Percentiles rank a stretch among this genome's conserved stretches.
Evolutionary conservation across 2,113 vertebrate species (phyloP).

Genomic region (Ochotona curzoniae): DNA sequence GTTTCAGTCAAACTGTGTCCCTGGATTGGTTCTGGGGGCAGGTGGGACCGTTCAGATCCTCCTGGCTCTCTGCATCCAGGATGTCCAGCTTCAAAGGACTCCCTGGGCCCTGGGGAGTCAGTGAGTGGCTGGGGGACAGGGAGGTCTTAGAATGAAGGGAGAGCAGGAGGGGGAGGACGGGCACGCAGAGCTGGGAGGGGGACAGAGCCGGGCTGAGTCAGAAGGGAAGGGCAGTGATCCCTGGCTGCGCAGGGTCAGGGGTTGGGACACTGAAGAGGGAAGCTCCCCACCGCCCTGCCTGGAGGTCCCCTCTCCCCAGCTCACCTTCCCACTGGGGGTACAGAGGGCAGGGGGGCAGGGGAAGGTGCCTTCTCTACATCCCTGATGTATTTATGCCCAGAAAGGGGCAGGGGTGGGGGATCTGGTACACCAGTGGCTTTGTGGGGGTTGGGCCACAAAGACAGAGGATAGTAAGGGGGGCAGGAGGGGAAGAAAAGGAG

Average conservation of each 20-base stretch:
- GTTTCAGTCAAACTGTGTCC: not conserved
- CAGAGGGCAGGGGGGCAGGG: too few relatives aligned
- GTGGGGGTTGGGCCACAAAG: not conserved
- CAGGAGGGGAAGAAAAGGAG: not conserved
- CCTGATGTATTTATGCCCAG: not conserved
- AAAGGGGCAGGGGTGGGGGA: not conserved
- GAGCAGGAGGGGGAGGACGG: not conserved
- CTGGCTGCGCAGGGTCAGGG: rapidly evolving
- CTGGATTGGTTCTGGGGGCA: not conserved
- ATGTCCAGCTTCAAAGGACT: not conserved
- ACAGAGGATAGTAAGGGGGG: not conserved
- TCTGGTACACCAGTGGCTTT: not conserved
- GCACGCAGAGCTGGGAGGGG: too few relatives aligned
- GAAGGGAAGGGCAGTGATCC: not conserved
- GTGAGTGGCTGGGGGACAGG: not conserved
- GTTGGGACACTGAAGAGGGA: not conserved
- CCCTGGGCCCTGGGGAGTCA: rapidly evolving
- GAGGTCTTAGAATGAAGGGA: not conserved
- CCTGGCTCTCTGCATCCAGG: too few relatives aligned
- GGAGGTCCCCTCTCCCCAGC: not conserved
- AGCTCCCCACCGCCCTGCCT: not conserved
- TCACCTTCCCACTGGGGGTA: too few relatives aligned
- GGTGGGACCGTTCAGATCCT: not conserved
- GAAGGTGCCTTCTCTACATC: not conserved
- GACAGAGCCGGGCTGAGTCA: too few relatives aligned